Percentiles rank a stretch among this genome's conserved stretches.
Conservation (phyloP, 2,888 invertebrate genomes). For the Melanchra persicariae region DNA sequence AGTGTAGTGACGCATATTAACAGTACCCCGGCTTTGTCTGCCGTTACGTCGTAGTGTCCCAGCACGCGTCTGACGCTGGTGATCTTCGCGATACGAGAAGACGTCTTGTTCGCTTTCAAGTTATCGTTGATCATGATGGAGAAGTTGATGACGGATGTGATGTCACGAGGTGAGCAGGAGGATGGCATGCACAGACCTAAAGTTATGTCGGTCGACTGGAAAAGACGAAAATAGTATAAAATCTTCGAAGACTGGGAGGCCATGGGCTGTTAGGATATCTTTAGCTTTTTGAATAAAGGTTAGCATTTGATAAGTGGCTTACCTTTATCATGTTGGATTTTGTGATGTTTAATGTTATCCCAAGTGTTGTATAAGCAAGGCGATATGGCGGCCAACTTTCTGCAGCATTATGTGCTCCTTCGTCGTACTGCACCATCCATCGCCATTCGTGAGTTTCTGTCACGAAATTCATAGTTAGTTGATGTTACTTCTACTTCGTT, state of each 20-base stretch:
- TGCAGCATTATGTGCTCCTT: conserved; percentile 69
- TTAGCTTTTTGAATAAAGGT: no score
- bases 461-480: conserved; percentile 7
- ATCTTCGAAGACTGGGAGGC: not conserved
- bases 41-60: conserved; percentile 73
- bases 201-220: conserved; percentile 82
- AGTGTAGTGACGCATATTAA: conserved; percentile 76
- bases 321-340: conserved; percentile 83
- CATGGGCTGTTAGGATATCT: no score
- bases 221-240: conserved; percentile 41
- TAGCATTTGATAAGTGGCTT: conserved; percentile 46
- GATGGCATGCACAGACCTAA: conserved; percentile 88
- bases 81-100: conserved; percentile 80
- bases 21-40: conserved; percentile 78
- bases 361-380: conserved; percentile 78
- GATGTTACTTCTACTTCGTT: not conserved
- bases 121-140: conserved; percentile 86
- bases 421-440: conserved; percentile 74
- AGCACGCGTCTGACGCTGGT: conserved; percentile 76
- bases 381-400: conserved; percentile 80
- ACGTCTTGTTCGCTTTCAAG: conserved; percentile 79
- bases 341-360: conserved; percentile 83
- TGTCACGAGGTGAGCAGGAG: conserved; percentile 83
- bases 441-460: conserved; percentile 77
- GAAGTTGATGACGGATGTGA: conserved; percentile 86